Conservation (phyloP, 2,888 invertebrate species). For the Sipha maydis region DNA sequence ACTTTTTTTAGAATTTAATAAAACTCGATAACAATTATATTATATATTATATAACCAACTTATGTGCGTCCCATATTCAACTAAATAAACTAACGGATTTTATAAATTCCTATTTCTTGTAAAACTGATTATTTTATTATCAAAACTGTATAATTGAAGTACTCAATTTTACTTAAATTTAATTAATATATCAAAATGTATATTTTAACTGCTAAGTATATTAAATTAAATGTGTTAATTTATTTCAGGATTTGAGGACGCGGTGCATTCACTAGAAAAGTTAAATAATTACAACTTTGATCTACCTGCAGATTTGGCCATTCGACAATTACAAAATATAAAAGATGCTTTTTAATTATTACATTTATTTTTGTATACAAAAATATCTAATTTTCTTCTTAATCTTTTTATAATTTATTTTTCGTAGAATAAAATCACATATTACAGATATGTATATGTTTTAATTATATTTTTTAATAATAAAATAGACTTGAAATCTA, state of each 20-base stretch:
- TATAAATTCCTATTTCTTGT: too few species aligned
- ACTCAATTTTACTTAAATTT: too few species aligned
- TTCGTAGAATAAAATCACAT: conserved; percentile 38
- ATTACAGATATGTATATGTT: neutral
- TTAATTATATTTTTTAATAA: neutral
- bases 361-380: conserved; percentile 29
- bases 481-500: neutral
- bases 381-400: conserved; percentile 19
- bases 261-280: conserved; percentile 88
- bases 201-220: too few species aligned
- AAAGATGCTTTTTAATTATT: conserved; percentile 84
- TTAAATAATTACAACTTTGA: conserved; percentile 88
- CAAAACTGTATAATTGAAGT: too few species aligned
- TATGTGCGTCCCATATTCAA: too few species aligned
- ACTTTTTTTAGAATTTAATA: too few species aligned
- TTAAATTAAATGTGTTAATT: conserved; percentile 46
- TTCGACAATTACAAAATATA: conserved; percentile 96
- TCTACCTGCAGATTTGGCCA: conserved; percentile 94
- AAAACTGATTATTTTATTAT: too few species aligned
- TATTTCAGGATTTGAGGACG: conserved; percentile 89
- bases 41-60: too few species aligned
- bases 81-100: too few species aligned
- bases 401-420: conserved; percentile 13
- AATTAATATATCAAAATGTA: too few species aligned
- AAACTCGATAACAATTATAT: too few species aligned